Evolutionary conservation across 2,888 invertebrate species (phyloP), one percentile per base, ranked within the genome.

Genomic region (Cyaniris semiargus): DNA sequence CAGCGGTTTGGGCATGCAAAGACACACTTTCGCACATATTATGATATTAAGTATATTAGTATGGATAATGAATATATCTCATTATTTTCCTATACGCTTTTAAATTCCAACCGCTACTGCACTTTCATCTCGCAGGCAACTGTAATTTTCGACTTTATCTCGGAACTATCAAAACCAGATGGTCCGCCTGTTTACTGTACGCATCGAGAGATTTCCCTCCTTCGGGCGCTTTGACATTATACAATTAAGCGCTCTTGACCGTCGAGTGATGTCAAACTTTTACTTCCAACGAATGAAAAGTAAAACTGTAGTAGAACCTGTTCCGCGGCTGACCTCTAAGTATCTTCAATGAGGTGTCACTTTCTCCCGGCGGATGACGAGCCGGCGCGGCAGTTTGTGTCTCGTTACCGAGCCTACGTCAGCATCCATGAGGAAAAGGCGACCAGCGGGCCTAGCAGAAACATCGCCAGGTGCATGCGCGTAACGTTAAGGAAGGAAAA

Each of bases 311-410:
- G 88, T 83, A 86, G 85, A 87, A 91, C 93, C 87, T 86, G 91
- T 88, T 90, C 79, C 85, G 84, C 85, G 86, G 84, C 87, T 91
- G 90, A 90, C 91, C 91, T 86, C 90, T 82, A 83, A 82, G 81
- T 84, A 83, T 83, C 86, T 84, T 85, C 83, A 84, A 85, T 85
- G 85, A 85, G 82, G 85, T 83, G 84, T 81, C 85, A 92, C 92
- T 92, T 92, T 92, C 92, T 84, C 92, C 71, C 72, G 48, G 7
- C n/a, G 44, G 34, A 71, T 48, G 21, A 23, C 38, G 44, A 66
- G 66, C 66, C 66, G 66, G 15, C 60, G 60, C 60, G 21, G 60
- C 6, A n/a, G n/a, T n/a, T n/a, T n/a, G n/a, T 3, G 34, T 2
- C 71, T 71, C 60, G 60, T 60, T 21, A 53, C 53, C 53, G 18